A percentile compares a stretch with the other conserved stretches of the same genome.
phyloP scores from a whole-genome alignment of 2,888 invertebrate species.

The Ischnura elegans region DNA sequence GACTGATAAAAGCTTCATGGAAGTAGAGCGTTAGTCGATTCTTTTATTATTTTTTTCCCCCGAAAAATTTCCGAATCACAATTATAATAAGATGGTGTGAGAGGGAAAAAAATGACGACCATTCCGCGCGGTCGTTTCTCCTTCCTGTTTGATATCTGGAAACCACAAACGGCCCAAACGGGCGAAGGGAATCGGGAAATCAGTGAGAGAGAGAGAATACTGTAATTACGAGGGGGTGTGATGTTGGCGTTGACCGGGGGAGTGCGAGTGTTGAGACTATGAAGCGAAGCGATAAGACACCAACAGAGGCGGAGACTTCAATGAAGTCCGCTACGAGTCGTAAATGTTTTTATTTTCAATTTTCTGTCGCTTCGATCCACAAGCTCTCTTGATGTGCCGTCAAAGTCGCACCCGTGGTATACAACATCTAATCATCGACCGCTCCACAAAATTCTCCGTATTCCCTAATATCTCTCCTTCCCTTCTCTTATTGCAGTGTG shows the following conservation, averaged over 20 bases:
- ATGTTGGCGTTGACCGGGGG: not conserved
- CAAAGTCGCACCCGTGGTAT: constrained; percentile 17
- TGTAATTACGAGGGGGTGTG: constrained; percentile 21
- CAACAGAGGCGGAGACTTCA: not conserved
- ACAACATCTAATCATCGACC: not conserved
- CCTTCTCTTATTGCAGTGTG: not conserved
- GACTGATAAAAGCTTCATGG: not conserved
- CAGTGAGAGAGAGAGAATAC: not conserved
- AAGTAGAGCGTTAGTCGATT: not conserved
- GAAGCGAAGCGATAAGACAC: not conserved
- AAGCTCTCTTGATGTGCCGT: constrained; percentile 59
- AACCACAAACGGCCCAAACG: constrained; percentile 50
- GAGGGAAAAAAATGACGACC: not conserved
- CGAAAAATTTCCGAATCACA: constrained; percentile 10
- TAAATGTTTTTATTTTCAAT: constrained; percentile 67
- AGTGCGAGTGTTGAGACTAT: not conserved
- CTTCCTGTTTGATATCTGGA: constrained; percentile 51
- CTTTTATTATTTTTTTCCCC: not conserved
- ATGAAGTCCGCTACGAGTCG: constrained; percentile 46
- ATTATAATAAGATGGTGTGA: not conserved
- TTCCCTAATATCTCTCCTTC: not conserved
- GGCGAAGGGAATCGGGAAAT: not conserved
- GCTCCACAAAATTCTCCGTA: not conserved
- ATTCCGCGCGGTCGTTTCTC: constrained; percentile 25
- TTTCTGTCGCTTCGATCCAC: constrained; percentile 47